phyloP scores from a whole-genome alignment of 2,113 vertebrate genomes.

The Strix uralensis region DNA sequence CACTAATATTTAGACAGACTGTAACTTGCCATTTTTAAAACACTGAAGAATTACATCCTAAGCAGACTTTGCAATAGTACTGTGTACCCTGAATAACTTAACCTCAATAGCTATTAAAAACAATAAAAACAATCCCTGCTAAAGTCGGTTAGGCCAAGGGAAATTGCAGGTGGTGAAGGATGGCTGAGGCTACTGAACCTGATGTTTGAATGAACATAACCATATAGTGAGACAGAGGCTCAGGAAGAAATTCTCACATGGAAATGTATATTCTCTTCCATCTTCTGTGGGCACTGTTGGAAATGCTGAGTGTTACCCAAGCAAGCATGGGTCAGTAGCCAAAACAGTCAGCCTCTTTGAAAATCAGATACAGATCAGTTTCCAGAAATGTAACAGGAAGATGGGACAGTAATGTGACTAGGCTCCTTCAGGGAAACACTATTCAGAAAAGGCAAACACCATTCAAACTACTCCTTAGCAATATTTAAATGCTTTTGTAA shows the following conservation, averaged over 20 bases:
- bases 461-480: neutral
- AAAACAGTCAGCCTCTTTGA: neutral
- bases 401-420: neutral
- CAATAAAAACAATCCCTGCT: neutral
- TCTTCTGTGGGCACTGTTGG: neutral
- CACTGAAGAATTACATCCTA: neutral
- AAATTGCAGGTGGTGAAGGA: neutral
- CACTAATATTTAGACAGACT: neutral
- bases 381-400: neutral
- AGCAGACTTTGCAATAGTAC: neutral
- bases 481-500: neutral
- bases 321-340: neutral
- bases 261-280: neutral
- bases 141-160: neutral
- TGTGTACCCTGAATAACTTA: neutral
- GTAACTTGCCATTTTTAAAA: neutral
- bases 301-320: neutral
- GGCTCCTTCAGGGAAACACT: neutral
- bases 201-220: neutral
- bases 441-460: neutral
- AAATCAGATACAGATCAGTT: neutral
- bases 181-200: neutral
- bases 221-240: neutral
- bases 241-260: neutral
- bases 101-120: neutral